Percentiles rank a stretch among this genome's conserved stretches.
phyloP scores from a whole-genome alignment of 1,140 invertebrate species.

The Saxidomus purpurata region DNA sequence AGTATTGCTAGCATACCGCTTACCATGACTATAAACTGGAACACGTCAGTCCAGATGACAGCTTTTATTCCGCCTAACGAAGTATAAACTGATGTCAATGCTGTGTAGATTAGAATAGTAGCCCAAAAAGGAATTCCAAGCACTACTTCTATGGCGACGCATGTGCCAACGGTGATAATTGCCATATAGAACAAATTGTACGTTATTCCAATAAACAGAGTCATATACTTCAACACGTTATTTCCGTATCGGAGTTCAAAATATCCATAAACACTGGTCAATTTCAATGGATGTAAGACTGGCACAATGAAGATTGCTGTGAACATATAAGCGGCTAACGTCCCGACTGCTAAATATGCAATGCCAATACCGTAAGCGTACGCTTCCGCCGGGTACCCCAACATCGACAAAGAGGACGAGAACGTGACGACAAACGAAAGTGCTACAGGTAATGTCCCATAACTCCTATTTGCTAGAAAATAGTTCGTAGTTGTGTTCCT shows the following conservation, averaged over 20 bases:
- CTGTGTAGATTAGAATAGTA: background rate
- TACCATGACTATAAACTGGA: background rate
- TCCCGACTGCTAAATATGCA: background rate
- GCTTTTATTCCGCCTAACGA: constrained; percentile 36
- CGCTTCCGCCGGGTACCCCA: background rate
- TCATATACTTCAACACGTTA: background rate
- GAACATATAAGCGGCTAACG: background rate
- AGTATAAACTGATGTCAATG: constrained; percentile 6
- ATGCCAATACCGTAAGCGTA: background rate
- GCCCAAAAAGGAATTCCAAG: constrained; percentile 21
- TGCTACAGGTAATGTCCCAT: background rate
- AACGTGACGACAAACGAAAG: constrained; percentile 39
- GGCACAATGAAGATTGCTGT: background rate
- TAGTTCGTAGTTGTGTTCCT: constrained; percentile 9
- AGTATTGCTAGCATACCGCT: background rate
- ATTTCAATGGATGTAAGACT: constrained; percentile 10
- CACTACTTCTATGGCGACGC: background rate
- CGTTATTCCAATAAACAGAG: background rate
- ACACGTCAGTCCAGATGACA: constrained; percentile 27
- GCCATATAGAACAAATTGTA: constrained; percentile 31
- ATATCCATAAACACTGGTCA: constrained; percentile 16
- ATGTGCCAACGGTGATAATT: background rate
- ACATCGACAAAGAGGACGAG: background rate
- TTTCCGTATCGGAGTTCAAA: background rate
- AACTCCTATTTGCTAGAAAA: background rate